Evolutionary conservation across 2,888 invertebrate genomes (phyloP).

Genomic region (Carpatolechia fugitivella): DNA sequence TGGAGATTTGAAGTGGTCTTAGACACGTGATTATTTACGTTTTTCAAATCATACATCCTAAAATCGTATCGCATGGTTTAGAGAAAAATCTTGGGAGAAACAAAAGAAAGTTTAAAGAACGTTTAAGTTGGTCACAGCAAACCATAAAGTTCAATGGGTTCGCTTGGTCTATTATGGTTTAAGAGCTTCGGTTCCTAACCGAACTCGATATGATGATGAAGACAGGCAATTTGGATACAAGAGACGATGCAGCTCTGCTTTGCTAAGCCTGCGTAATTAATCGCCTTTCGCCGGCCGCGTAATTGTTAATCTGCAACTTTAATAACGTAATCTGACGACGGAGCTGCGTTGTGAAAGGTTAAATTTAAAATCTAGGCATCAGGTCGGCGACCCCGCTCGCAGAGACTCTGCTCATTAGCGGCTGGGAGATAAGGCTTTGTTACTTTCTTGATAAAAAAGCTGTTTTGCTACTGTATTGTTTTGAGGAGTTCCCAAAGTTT

Average conservation of each 20-base stretch:
- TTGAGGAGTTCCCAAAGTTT: too few relatives aligned
- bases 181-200: too few relatives aligned
- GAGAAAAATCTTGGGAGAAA: too few relatives aligned
- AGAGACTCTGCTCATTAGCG: constrained; percentile 11
- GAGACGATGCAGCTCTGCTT: constrained; percentile 19
- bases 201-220: too few relatives aligned
- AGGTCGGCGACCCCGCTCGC: constrained; percentile 4
- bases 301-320: constrained; percentile 15
- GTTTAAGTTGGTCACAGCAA: too few relatives aligned
- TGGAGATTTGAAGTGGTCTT: too few relatives aligned
- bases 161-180: too few relatives aligned
- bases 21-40: too few relatives aligned
- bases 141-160: too few relatives aligned
- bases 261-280: constrained; percentile 23
- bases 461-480: neutral
- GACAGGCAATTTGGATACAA: neutral
- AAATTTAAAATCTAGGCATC: constrained; percentile 12
- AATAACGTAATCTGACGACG: constrained; percentile 5
- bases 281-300: constrained; percentile 22
- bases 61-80: too few relatives aligned
- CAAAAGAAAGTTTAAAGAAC: too few relatives aligned
- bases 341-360: constrained; percentile 7
- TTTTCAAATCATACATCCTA: too few relatives aligned
- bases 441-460: neutral
- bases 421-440: neutral